Percentiles rank a stretch among this genome's conserved stretches.
phyloP scores from a whole-genome alignment of 2,888 invertebrate species.

The Abrostola tripartita region DNA sequence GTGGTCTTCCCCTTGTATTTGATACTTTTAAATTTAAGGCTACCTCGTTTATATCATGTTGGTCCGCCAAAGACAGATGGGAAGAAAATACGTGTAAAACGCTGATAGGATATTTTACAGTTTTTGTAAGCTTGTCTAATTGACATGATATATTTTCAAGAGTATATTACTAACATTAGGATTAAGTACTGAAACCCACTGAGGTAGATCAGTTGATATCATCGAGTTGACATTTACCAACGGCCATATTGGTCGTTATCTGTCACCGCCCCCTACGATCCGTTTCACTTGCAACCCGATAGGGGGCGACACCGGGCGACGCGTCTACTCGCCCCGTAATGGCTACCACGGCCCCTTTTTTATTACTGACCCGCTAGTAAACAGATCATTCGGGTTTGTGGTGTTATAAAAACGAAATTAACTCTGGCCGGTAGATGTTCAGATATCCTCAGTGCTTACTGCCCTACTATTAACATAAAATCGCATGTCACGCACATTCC shows the following conservation, averaged over 20 bases:
- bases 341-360: slow-evolving; percentile 86
- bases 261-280: slow-evolving; percentile 85
- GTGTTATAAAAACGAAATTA: slow-evolving; percentile 89
- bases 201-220: slow-evolving; percentile 59
- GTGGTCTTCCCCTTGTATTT: too few relatives aligned
- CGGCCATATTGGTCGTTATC: slow-evolving; percentile 85
- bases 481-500: slow-evolving; percentile 75
- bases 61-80: too few relatives aligned
- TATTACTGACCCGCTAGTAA: slow-evolving; percentile 89
- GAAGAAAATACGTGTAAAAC: too few relatives aligned
- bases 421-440: slow-evolving; percentile 84
- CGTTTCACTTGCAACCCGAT: slow-evolving; percentile 88
- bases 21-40: too few relatives aligned
- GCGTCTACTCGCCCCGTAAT: slow-evolving; percentile 82
- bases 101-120: too few relatives aligned
- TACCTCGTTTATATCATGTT: too few relatives aligned
- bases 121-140: too few relatives aligned
- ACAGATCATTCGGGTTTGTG: slow-evolving; percentile 89
- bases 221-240: slow-evolving; percentile 80
- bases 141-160: slow-evolving; percentile 3
- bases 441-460: slow-evolving; percentile 78
- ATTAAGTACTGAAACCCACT: slow-evolving; percentile 32
- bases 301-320: slow-evolving; percentile 84
- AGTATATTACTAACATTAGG: slow-evolving; percentile 16
- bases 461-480: slow-evolving; percentile 79